Base-by-base conservation (phyloP, 1,140 invertebrate genomes). In the Linepithema humile region DNA sequence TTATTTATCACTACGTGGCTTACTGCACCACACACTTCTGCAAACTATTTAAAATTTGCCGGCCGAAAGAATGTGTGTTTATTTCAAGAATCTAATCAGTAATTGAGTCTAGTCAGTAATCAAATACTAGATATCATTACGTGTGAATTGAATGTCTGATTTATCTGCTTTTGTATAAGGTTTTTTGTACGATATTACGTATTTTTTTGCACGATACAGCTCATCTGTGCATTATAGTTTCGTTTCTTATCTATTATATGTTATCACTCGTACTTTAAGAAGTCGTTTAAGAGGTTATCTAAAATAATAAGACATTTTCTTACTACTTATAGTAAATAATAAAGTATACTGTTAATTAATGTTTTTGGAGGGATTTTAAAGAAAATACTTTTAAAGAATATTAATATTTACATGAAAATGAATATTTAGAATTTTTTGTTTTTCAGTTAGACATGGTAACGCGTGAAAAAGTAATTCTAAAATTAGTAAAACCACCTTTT, bases 71-170 rank as follows among this genome's bases (percentile, higher is more conserved):
- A 69, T 67, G 20, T 1, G 26, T 12, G 9, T 23, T 50, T 29
- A 6, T 53, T 23, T 32, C 1, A 15, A n/a, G 35, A 74, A 85
- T 87, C 84, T 87, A 85, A 87, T 85, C 62, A 7, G 45, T 7
- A 12, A 2, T 26, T n/a, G n/a, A n/a, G n/a, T n/a, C n/a, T n/a
- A n/a, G 1, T 20, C 10, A 85, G 70, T 45, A 23, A 62, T 32
- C 32, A 55, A 12, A 4, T 70, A 3, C 4, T 43, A 40, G 48
- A 65, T 87, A 72, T 77, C 35, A 23, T 20, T 85, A 85, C 83
- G 75, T 85, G 69, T 40, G 2, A 12, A 62, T 12, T 6, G 15
- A n/a, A n/a, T n/a, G n/a, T n/a, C n/a, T n/a, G n/a, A n/a, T n/a
- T 60, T 74, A 74, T 75, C 17, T 60, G 2, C 15, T 62, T 2